Evolutionary conservation across 2,797 vertebrate genomes (phyloP).

Genomic region (Molossus alvarezi): DNA sequence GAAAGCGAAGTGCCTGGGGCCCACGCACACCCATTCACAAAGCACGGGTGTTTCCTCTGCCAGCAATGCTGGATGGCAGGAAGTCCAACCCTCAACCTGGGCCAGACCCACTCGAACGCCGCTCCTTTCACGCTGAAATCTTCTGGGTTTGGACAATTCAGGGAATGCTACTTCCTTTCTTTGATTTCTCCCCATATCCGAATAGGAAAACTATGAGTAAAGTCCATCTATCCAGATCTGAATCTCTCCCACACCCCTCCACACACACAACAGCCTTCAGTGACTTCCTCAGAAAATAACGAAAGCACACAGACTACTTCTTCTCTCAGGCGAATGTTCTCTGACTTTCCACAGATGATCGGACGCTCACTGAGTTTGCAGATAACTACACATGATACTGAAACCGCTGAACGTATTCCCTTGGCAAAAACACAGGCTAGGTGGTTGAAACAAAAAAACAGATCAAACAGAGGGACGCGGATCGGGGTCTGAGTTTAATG

Average conservation of each 20-base stretch:
- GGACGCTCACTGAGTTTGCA: slow-evolving; percentile 38
- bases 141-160: neutral
- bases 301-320: neutral
- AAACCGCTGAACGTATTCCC: slow-evolving; percentile 52
- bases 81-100: neutral
- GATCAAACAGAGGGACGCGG: slow-evolving; percentile 18
- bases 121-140: neutral
- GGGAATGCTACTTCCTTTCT: neutral
- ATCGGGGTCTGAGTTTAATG: neutral
- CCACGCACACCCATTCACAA: neutral
- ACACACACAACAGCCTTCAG: neutral
- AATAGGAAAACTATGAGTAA: slow-evolving; percentile 32
- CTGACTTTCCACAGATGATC: slow-evolving; percentile 51
- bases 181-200: neutral
- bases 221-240: neutral
- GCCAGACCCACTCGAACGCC: neutral
- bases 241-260: neutral
- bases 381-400: slow-evolving; percentile 10
- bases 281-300: slow-evolving; percentile 51
- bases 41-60: accelerated
- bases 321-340: slow-evolving; percentile 15
- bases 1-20: neutral
- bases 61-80: no score
- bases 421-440: slow-evolving; percentile 36
- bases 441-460: neutral